These are phyloP conservation scores for Steatornis caripensis DNA, from an alignment of 2,113 vertebrate genomes.

Conservation along the genomic window DNA sequence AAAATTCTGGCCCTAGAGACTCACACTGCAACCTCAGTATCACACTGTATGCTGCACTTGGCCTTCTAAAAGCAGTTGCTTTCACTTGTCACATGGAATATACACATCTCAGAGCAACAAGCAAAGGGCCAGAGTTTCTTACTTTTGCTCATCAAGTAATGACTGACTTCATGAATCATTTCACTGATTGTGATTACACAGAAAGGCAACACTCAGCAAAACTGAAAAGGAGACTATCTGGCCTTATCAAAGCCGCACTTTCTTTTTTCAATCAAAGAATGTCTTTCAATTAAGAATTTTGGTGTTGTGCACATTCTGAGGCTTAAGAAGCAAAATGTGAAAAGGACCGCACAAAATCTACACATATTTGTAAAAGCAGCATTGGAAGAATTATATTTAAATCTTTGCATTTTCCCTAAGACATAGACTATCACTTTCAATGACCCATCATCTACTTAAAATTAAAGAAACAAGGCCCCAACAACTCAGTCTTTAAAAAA, in stretches of 20 bases:
- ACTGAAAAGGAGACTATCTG: not conserved
- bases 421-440: not conserved
- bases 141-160: not conserved
- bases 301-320: not conserved
- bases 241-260: not conserved
- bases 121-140: not conserved
- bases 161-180: not conserved
- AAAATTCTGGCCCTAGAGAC: not conserved
- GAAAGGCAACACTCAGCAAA: not conserved
- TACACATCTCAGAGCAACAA: not conserved
- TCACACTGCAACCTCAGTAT: not conserved
- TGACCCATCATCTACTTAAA: not conserved
- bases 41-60: not conserved
- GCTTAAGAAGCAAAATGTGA: not conserved
- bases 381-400: not conserved
- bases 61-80: not conserved
- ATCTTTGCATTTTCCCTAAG: not conserved
- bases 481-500: not conserved
- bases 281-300: not conserved
- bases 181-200: not conserved
- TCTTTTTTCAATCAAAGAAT: not conserved
- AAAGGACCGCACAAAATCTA: not conserved
- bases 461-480: not conserved
- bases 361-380: not conserved
- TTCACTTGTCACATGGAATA: not conserved